Percentiles rank a stretch among this genome's conserved stretches.
Conservation (phyloP, 2,888 invertebrate species). For the Drepana falcataria region DNA sequence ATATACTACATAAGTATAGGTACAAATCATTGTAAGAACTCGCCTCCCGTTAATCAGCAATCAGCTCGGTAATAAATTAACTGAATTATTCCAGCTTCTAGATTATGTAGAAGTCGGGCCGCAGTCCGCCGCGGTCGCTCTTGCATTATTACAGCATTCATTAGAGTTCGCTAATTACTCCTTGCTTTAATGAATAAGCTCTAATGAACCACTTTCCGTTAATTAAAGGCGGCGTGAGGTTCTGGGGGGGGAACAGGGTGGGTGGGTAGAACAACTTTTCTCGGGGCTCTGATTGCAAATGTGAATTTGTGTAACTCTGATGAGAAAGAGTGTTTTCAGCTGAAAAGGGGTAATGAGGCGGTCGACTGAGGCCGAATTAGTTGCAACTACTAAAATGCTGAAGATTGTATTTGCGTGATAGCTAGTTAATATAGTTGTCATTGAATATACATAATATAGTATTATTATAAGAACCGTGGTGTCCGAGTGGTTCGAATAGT, state of each 20-base stretch:
- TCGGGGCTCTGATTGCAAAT: slow-evolving; percentile 78
- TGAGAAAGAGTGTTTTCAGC: slow-evolving; percentile 70
- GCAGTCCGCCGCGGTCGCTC: slow-evolving; percentile 76
- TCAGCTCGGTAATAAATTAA: slow-evolving; percentile 70
- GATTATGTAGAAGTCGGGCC: slow-evolving; percentile 76
- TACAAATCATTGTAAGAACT: no score
- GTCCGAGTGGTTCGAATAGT: no score
- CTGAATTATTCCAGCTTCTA: slow-evolving; percentile 74
- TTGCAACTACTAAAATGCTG: slow-evolving; percentile 45
- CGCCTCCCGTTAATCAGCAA: slow-evolving; percentile 55
- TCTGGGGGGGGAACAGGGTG: slow-evolving; percentile 36
- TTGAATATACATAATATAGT: no score
- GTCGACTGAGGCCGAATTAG: slow-evolving; percentile 66
- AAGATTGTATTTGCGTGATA: no score
- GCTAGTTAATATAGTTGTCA: no score
- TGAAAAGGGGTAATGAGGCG: slow-evolving; percentile 77
- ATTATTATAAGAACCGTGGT: no score
- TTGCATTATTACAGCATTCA: slow-evolving; percentile 90
- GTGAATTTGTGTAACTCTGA: slow-evolving; percentile 78
- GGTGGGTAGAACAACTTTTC: slow-evolving; percentile 60
- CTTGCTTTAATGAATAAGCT: slow-evolving; percentile 94
- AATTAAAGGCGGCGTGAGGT: slow-evolving; percentile 85
- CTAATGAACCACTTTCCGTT: slow-evolving; percentile 95
- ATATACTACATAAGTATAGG: no score
- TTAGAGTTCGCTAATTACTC: slow-evolving; percentile 93